Evolutionary conservation across 1,140 invertebrate species (phyloP).

Genomic region (Cataglyphis hispanica): DNA sequence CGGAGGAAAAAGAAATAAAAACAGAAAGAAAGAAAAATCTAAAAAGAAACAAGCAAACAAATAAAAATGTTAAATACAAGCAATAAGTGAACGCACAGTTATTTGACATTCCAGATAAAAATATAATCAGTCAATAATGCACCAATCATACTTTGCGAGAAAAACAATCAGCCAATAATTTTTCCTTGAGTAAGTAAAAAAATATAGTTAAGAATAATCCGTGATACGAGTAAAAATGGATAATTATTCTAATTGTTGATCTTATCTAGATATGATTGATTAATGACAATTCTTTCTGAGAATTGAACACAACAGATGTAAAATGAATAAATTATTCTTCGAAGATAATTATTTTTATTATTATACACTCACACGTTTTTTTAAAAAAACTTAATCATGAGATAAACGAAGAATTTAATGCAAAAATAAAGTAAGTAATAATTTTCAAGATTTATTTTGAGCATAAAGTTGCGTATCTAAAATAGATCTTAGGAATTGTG

Average conservation of each 20-base stretch:
- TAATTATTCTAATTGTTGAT: background rate
- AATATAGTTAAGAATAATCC: background rate
- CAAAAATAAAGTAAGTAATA: background rate
- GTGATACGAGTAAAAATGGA: background rate
- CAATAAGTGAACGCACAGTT: background rate
- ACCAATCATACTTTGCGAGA: background rate
- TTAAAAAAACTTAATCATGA: background rate
- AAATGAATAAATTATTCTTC: background rate
- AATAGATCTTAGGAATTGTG: slow-evolving; percentile 10
- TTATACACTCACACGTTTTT: too few species aligned
- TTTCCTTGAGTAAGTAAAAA: background rate
- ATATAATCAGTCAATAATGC: background rate
- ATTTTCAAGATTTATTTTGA: background rate
- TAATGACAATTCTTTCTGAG: background rate
- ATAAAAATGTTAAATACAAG: slow-evolving; percentile 16
- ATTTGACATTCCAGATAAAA: background rate
- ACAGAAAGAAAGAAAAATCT: background rate
- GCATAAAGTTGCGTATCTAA: background rate
- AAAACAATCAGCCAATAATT: background rate
- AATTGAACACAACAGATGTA: background rate
- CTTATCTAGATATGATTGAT: background rate
- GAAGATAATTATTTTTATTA: background rate
- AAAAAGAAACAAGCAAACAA: background rate
- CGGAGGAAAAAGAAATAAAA: too few species aligned
- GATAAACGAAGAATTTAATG: background rate